Conservation (phyloP, 2,797 vertebrate species). For the Poliocrania exsul region DNA sequence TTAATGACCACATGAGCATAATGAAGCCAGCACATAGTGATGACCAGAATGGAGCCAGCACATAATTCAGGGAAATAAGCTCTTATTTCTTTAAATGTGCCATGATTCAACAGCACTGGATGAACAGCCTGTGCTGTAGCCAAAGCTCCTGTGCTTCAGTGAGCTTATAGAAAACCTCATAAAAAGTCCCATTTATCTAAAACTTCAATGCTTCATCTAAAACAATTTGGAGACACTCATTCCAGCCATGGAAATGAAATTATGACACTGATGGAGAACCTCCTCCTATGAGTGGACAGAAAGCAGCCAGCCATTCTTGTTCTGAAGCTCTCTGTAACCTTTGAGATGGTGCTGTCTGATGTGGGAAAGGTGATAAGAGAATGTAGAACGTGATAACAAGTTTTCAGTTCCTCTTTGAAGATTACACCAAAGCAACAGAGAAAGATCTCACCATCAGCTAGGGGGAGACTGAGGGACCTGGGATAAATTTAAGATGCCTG, state of each 20-base stretch:
- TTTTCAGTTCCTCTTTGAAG: not conserved
- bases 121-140: not conserved
- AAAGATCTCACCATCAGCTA: not conserved
- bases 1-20: not conserved
- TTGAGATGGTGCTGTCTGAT: not conserved
- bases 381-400: not conserved
- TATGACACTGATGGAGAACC: not conserved
- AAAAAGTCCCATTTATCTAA: slow-evolving; percentile 17
- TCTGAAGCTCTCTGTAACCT: not conserved
- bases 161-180: not conserved
- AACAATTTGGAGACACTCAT: not conserved
- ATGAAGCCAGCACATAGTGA: not conserved
- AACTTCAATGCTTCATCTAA: not conserved
- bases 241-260: not conserved
- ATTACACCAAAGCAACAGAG: not conserved
- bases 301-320: not conserved
- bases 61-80: slow-evolving; percentile 4
- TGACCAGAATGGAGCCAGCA: not conserved
- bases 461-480: not conserved
- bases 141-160: not conserved
- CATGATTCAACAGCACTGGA: not conserved
- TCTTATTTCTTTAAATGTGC: slow-evolving; percentile 14
- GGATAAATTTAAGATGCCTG: not conserved
- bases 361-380: not conserved
- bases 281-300: not conserved